Evolutionary conservation across 2,113 vertebrate genomes (phyloP).

Genomic region (Rhinolophus ferrumequinum): DNA sequence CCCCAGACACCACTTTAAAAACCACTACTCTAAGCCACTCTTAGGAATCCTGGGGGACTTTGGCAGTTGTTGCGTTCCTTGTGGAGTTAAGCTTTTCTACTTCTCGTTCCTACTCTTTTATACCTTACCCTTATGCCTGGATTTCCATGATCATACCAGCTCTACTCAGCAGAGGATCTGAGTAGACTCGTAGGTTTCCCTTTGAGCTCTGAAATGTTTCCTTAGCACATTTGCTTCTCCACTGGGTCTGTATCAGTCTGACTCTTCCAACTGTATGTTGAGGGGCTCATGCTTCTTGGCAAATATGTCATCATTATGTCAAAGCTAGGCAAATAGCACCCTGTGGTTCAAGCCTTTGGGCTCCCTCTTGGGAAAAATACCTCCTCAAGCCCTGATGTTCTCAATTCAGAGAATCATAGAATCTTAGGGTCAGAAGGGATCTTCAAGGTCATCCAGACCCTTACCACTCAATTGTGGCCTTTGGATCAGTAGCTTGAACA

Average conservation of each 20-base stretch:
- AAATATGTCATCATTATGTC: not conserved
- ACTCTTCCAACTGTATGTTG: not conserved
- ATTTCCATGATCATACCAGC: not conserved
- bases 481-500: not conserved
- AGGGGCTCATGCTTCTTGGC: not conserved
- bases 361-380: not conserved
- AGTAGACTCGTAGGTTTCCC: not conserved
- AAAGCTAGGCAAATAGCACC: not conserved
- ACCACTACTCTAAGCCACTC: not conserved
- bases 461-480: not conserved
- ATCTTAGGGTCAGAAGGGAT: not conserved
- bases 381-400: not conserved
- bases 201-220: not conserved
- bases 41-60: not conserved
- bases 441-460: not conserved
- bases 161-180: not conserved
- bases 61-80: not conserved
- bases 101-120: not conserved
- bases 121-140: not conserved
- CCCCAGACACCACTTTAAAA: not conserved
- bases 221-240: not conserved
- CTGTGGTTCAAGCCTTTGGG: not conserved
- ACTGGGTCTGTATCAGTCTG: not conserved
- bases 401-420: not conserved
- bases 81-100: not conserved